Base-by-base conservation (phyloP, 2,113 vertebrate genomes). In the Tapirus terrestris region DNA sequence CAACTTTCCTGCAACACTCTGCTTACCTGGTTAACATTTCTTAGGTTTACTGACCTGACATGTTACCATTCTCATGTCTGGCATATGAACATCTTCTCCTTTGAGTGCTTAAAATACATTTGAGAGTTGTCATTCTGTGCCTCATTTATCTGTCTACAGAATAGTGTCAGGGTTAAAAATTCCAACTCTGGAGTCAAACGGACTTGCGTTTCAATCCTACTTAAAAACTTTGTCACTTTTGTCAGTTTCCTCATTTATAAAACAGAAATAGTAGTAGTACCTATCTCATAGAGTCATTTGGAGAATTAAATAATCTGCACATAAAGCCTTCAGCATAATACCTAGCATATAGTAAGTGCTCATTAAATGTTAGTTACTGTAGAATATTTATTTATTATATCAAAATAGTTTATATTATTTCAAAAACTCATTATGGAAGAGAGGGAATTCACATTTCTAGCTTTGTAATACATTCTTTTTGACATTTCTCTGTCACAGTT, bases 101-200 rank as follows among this genome's bases (percentile, higher is more conserved):
- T 9, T 60, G 80, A 89, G 31, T 70, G 70, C 79, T 96, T 94
- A 89, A 96, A 96, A 63, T 75, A 67, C 20, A 73, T 21, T 23
- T 77, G 31, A 89, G 82, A 58, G 65, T 53, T 31, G 36, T 13
- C n/a, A 12, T 45, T 65, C 65, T 81, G 27, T 23, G 1, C 53
- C 80, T 75, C 23, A 60, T 70, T 67, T 43, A 29, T 85, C 43
- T 33, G 0, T 48, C 51, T 43, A 3, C 6, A 92, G 58, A 91
- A 82, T 9, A 56, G 18, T 5, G 2, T 68, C 70, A 33, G 70
- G 16, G 48, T 90, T 85, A 58, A 88, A 90, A 88, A 84, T 48
- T 45, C 45, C 25, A 92, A 1, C 9, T 70, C 33, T 36, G 8
- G 53, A 77, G 21, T 89, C 72, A 91, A 56, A 12, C 5, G 33